Base-by-base conservation (phyloP, 2,797 vertebrate species). In the Parambassis ranga region DNA sequence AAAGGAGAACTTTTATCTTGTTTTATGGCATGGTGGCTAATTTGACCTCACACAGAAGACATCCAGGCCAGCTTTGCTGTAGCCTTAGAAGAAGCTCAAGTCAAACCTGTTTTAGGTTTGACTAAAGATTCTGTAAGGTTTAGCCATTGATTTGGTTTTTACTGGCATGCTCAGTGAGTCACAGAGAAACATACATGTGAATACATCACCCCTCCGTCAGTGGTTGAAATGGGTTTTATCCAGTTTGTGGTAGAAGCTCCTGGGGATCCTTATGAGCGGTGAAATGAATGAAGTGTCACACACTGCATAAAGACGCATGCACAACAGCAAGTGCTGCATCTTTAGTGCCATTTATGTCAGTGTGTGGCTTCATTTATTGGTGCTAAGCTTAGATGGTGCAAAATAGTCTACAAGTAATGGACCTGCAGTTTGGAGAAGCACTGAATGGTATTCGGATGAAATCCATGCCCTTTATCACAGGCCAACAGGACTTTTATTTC, bases 161-260 rank as follows among this genome's bases (percentile, higher is more conserved):
- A 41, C n/a, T 13, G 0, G 31, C 53, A 70, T 71, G 4, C 63
- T 82, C 75, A 78, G 36, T 27, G 38, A 35, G 4, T 66, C 61
- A 64, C 36, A 62, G 66, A 75, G 64, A 57, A 57, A 44, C 5
- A 3, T 35, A 7, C 9, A 51, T 72, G 60, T 73, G 60, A 69
- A 83, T 52, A 15, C 23, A 56, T 8, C 15, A 14, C 9, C n/a
- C n/a, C n/a, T n/a, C n/a, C n/a, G 22, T 47, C 32, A 19, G 46
- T 69, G 83, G 77, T 82, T 90, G 83, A 88, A 85, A 85, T 52
- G 18, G 57, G 61, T 82, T 87, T 86, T 56, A 65, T 27, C n/a
- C n/a, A n/a, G n/a, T 74, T 28, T 61, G 4, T n/a, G 20, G 38
- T 37, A 24, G 19, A 73, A 48, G 49, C 60, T 73, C 51, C 41